Evolutionary conservation across 2,888 invertebrate genomes (phyloP).

Genomic region (Temnothorax rugatulus): DNA sequence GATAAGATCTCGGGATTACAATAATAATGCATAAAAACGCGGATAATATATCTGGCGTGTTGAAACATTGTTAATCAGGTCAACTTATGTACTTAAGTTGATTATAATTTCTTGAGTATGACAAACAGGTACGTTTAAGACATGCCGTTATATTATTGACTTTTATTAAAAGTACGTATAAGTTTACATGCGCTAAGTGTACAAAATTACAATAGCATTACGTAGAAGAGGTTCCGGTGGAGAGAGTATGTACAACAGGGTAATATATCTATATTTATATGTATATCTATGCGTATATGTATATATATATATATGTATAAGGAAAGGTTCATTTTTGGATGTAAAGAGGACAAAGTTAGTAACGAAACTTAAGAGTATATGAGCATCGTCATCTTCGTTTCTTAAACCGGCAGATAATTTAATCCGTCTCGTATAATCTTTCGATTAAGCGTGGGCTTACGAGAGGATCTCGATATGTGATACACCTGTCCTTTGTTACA

Average conservation of each 20-base stretch:
- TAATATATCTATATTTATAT: slow-evolving; percentile 76
- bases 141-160: slow-evolving; percentile 71
- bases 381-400: slow-evolving; percentile 65
- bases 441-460: slow-evolving; percentile 73
- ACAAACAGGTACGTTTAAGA: slow-evolving; percentile 54
- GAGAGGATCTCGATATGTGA: slow-evolving; percentile 72
- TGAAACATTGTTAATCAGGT: slow-evolving; percentile 25
- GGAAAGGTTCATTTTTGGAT: slow-evolving; percentile 68
- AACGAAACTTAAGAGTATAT: slow-evolving; percentile 71
- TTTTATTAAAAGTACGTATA: slow-evolving; percentile 81
- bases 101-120: slow-evolving; percentile 49
- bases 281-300: slow-evolving; percentile 69
- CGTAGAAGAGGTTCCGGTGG: slow-evolving; percentile 81
- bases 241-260: slow-evolving; percentile 83
- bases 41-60: not conserved
- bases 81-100: slow-evolving; percentile 8
- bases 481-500: slow-evolving; percentile 77
- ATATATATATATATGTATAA: slow-evolving; percentile 65
- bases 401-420: slow-evolving; percentile 30
- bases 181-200: slow-evolving; percentile 83
- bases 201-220: slow-evolving; percentile 84
- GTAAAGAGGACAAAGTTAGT: slow-evolving; percentile 74
- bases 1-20: slow-evolving; percentile 9
- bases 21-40: slow-evolving; percentile 26
- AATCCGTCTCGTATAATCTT: slow-evolving; percentile 59